Evolutionary conservation across 2,888 invertebrate genomes (phyloP).

Genomic region (Eudasyphora cyanicolor): DNA sequence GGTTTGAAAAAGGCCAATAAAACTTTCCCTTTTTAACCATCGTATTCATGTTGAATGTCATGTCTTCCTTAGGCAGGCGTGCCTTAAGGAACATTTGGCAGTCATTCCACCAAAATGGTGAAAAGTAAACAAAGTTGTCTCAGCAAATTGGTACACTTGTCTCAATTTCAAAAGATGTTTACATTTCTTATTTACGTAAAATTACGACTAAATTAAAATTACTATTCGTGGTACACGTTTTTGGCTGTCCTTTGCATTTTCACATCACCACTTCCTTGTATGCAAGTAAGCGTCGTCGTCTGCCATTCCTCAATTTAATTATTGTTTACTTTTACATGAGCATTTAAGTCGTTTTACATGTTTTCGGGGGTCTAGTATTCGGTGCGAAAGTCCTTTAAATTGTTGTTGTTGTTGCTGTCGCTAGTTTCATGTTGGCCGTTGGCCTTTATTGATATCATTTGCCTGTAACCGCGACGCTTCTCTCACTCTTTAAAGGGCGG

Average conservation of each 20-base stretch:
- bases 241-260: neutral
- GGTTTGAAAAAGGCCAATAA: too few relatives aligned
- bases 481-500: neutral
- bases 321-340: conserved; percentile 42
- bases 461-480: neutral
- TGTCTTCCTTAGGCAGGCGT: neutral
- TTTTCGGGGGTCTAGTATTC: conserved; percentile 39
- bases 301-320: neutral
- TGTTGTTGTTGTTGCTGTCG: neutral
- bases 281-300: neutral
- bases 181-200: too few relatives aligned
- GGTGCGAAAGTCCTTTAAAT: neutral
- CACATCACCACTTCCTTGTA: too few relatives aligned
- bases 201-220: too few relatives aligned
- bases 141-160: neutral
- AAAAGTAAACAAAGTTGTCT: neutral
- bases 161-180: neutral
- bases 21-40: too few relatives aligned
- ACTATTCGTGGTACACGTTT: too few relatives aligned
- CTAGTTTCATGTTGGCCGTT: too few relatives aligned
- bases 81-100: neutral
- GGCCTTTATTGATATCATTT: neutral
- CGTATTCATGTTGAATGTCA: too few relatives aligned
- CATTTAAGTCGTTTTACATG: conserved; percentile 46
- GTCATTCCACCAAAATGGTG: neutral